Evolutionary conservation across 2,888 invertebrate species (phyloP), one percentile per base, ranked within the genome.

Genomic region (Andrena dorsata): DNA sequence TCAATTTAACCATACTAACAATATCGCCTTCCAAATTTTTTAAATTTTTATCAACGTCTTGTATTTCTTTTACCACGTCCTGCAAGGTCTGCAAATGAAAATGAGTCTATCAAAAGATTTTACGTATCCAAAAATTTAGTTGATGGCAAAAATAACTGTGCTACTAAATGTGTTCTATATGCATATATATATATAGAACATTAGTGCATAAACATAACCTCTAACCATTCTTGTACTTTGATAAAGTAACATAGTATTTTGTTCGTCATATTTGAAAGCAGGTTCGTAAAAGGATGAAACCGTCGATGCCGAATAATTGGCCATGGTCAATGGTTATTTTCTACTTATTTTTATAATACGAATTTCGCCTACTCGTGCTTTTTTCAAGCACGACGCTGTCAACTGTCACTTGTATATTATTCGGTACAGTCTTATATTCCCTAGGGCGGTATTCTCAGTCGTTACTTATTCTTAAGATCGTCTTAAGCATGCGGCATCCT

Each of bases 191-290:
- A 30, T 10, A 65, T 1, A 41, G n/a, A 51, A 51, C 49, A 56
- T 35, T 75, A 16, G n/a, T 35, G 6, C 8, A 2, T 68, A 58
- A 65, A 73, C 26, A 72, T 82, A 82, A 82, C 82, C 82, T 72
- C 79, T 80, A 80, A 82, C 82, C 82, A 73, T 58, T 69, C 30
- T 71, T 47, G 70, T 61, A 28, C 28, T 76, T 30, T 73, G 32
- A 10, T 81, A 76, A 73, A 81, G 72, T 6, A 35, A 2, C 60
- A 23, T 10, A 16, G 30, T 63, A 8, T 68, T n/a, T 26, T 61
- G 28, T 61, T 73, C 32, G 1, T 51, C 2, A 47, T 69, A 65
- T 8, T 51, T 3, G 7, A 47, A 26, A 1, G 60, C 1, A 1
- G 10, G 0, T 23, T 74, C 49, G 0, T 51, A 32, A 72, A 49